These are phyloP conservation scores for Aleiodes sp. DNA, from an alignment of 1,140 invertebrate species.

Conservation along the genomic window DNA sequence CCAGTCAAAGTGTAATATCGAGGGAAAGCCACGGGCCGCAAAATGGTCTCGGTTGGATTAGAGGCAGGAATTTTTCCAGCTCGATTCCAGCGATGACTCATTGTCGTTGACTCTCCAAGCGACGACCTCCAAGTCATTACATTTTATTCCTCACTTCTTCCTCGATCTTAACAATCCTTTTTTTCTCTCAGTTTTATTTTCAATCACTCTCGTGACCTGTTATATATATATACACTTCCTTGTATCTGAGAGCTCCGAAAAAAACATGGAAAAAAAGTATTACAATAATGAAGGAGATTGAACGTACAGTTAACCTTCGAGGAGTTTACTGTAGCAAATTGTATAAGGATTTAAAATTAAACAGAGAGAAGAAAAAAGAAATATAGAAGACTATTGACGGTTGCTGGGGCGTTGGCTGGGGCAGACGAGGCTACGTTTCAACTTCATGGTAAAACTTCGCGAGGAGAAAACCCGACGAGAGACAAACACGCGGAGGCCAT, in stretches of 20 bases:
- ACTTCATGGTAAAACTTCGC: constrained; percentile 1
- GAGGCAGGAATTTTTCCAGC: constrained; percentile 10
- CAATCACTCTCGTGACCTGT: constrained; percentile 8
- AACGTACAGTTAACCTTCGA: constrained; percentile 2
- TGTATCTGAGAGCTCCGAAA: background rate
- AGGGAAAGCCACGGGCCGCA: background rate
- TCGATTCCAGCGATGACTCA: constrained; percentile 11
- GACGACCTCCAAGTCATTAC: constrained; percentile 4
- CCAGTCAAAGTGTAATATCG: no score
- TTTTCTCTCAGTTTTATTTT: background rate
- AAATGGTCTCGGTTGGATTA: constrained; percentile 14
- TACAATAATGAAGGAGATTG: background rate
- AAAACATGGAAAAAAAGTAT: background rate
- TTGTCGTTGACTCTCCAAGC: constrained; percentile 1
- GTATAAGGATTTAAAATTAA: constrained; percentile 1
- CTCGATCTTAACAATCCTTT: no score
- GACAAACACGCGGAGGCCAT: background rate
- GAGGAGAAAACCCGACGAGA: background rate
- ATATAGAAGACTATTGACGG: constrained; percentile 8
- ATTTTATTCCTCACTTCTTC: background rate
- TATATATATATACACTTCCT: constrained; percentile 10
- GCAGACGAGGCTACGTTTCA: background rate
- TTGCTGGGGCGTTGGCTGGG: constrained; percentile 3
- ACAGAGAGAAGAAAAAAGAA: constrained; percentile 2
- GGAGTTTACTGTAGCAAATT: background rate